Base-by-base conservation (phyloP, 2,113 vertebrate genomes). In the Cyanistes caeruleus region DNA sequence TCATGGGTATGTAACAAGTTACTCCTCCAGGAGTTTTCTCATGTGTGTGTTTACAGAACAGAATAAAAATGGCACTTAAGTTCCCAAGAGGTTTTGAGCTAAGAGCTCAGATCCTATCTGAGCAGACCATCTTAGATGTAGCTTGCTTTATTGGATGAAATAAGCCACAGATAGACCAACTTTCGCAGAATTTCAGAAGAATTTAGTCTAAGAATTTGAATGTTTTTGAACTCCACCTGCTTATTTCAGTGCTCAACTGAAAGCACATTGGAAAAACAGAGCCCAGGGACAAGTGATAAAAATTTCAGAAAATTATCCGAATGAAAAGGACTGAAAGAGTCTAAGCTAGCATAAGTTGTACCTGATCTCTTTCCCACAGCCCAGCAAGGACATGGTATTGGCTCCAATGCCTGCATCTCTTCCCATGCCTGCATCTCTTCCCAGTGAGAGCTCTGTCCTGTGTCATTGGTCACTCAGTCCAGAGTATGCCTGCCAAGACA, bases 1-100 rank as follows among this genome's bases (percentile, higher is more conserved):
- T 91, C 90, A 87, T 35, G 90, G 95, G 10, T 87, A 68, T 93
- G 95, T 98, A 95, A 97, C 69, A 85, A 97, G 95, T 90, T 98
- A 89, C 73, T 90, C 84, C 77, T 96, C 95, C 70, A 72, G 89
- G 94, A 97, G 79, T 62, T 96, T 87, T 72, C 93, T 94, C 73
- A 68, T 77, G 41, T 35, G 3, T 63, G 13, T 74, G 53, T 92
- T 97, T 94, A 93, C 89, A 74, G 68, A 41, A 65, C 35, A 70
- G 88, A 87, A 94, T 91, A 87, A 95, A 97, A 93, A 94, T 93
- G 89, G 94, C 93, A 90, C 83, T 8, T 53, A 75, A 89, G 49
- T 81, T 92, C 95, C 95, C 82, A 74, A 59, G 83, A 86, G 94
- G 51, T 87, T 92, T 39, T 95, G 88, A 76, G 70, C 55, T 43